phyloP scores from a whole-genome alignment of 2,888 invertebrate genomes.

The Masnerella sp. region DNA sequence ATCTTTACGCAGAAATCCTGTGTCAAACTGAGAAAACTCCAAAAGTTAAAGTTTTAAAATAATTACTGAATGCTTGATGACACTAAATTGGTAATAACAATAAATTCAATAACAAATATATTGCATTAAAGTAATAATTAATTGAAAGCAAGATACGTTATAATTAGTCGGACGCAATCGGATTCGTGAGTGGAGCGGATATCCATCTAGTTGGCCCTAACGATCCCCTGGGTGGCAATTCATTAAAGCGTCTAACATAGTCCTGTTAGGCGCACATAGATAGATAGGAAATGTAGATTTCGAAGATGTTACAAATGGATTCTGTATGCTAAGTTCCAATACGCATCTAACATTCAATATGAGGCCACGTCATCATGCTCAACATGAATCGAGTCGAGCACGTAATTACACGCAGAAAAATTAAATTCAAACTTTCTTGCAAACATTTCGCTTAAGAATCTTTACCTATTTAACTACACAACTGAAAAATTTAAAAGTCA shows the following conservation, averaged over 20 bases:
- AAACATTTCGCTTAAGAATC: too few species aligned
- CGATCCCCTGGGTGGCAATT: slow-evolving; percentile 74
- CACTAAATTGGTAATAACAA: background rate
- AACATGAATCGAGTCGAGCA: background rate
- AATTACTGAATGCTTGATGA: background rate
- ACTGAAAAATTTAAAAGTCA: too few species aligned
- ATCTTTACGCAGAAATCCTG: too few species aligned
- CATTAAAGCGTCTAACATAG: slow-evolving; percentile 67
- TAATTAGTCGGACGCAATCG: slow-evolving; percentile 73
- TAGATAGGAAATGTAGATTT: slow-evolving; percentile 62
- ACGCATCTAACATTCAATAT: slow-evolving; percentile 25
- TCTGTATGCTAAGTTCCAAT: slow-evolving; percentile 58
- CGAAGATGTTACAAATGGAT: slow-evolving; percentile 67
- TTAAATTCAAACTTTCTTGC: too few species aligned
- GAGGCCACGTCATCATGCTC: background rate
- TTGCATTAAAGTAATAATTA: slow-evolving; percentile 64
- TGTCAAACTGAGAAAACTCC: too few species aligned
- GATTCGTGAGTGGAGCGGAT: slow-evolving; percentile 69
- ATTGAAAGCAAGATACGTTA: slow-evolving; percentile 70
- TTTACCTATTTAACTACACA: too few species aligned
- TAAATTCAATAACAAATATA: slow-evolving; percentile 22
- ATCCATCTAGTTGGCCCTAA: slow-evolving; percentile 71
- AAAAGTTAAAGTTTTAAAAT: too few species aligned
- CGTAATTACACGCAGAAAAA: background rate
- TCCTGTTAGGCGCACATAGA: slow-evolving; percentile 59